Evolutionary conservation across 53 echinoderm and acorn worm species (phyloP), one percentile per base, ranked within the genome.

Genomic region (Temnopleurus reevesii): DNA sequence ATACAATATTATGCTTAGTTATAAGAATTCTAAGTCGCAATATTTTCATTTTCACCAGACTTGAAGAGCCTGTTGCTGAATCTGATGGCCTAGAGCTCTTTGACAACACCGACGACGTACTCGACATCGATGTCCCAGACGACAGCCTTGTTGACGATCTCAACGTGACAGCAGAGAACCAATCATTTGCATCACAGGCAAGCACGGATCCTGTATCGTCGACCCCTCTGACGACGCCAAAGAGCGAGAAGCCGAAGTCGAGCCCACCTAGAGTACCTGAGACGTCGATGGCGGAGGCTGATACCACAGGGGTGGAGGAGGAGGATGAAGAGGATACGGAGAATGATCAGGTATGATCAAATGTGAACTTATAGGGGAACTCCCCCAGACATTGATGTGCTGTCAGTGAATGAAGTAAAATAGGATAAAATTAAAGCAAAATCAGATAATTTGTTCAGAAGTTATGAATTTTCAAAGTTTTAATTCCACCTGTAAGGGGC

Each of bases 101-200:
- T n/a, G 88, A 87, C 29, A 17, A 47, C 53, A 45, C 88, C 3
- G 49, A 49, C 12, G 88, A 87, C 30, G 88, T 87, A 0, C 71
- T 87, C n/a, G 88, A 87, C 88, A 45, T 87, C 3, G 88, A 87
- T 13, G 35, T 87, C 19, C 90, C 90, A 3, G 83, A 90, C 41
- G 83, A 90, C 38, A 83, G 76, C 36, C 84, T 83, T 25, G 83
- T 90, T 8, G 83, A 90, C 15, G 90, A 90, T 24, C 46, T 90
- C n/a, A 61, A 47, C 59, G 51, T 59, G 35, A 53, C 81, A 7
- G 33, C 26, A 7, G 90, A 90, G 71, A 66, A 66, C 49, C 65
- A 49, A n/a, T 66, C 88, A 7, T 65, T 65, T 55, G 34, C 53
- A 5, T 87, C 88, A 19, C 61, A 87, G 71, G 18, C 8, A 4